These are phyloP conservation scores for Austrolebias charrua DNA, from an alignment of 2,797 vertebrate genomes.

Conservation along the genomic window DNA sequence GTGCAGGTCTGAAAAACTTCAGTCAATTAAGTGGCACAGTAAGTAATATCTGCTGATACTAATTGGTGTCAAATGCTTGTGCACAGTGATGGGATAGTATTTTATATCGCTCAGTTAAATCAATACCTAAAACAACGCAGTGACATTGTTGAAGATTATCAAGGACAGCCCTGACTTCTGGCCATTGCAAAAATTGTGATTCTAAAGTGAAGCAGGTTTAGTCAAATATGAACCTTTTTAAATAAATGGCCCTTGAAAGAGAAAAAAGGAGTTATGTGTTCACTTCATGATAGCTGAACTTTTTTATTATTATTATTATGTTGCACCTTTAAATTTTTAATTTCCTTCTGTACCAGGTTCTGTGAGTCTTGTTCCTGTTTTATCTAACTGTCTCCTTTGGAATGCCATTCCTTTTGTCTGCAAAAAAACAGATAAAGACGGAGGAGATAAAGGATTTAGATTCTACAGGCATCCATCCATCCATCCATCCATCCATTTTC, in stretches of 20 bases:
- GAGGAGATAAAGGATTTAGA: conserved; percentile 49
- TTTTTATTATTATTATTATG: neutral
- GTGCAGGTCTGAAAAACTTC: conserved; percentile 25
- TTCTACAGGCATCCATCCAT: conserved; percentile 31
- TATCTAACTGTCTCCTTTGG: conserved; percentile 17
- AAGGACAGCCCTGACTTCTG: neutral
- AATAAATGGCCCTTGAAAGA: neutral
- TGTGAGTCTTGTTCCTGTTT: conserved; percentile 7
- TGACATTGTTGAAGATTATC: neutral
- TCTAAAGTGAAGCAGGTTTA: no score
- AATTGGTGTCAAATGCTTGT: conserved; percentile 31
- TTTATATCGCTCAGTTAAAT: conserved; percentile 39
- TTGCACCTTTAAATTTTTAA: conserved; percentile 8
- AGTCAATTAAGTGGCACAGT: conserved; percentile 41
- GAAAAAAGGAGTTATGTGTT: no score
- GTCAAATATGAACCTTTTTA: no score
- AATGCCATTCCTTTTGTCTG: conserved; percentile 47
- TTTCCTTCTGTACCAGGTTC: conserved; percentile 13
- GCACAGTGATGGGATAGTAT: conserved; percentile 4
- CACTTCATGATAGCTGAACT: no score
- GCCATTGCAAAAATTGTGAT: no score
- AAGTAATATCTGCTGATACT: conserved; percentile 24
- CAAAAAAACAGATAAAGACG: conserved; percentile 58
- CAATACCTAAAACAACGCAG: conserved; percentile 35
- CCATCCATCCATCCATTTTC: no score